Evolutionary conservation across 1,140 invertebrate genomes (phyloP), one percentile per base, ranked within the genome.

Genomic region (Drosophila quadrilineata): DNA sequence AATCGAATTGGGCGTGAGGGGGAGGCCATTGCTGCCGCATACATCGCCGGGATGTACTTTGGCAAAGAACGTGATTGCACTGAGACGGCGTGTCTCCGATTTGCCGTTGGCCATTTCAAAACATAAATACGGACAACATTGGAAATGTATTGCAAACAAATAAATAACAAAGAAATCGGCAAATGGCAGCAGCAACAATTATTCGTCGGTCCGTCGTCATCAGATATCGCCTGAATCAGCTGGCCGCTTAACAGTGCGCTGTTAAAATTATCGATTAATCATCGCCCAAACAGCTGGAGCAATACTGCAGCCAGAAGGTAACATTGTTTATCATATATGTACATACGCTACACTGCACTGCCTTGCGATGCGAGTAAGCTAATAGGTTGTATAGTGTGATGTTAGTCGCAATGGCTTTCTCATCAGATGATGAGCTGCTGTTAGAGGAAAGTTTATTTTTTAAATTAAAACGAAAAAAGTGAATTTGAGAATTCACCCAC

Each of bases 1-100:
- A 50, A 99, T 97, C 0, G 97, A 98, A 91, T 98, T 98, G 12
- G 97, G 97, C 2, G 98, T 99, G 6, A 99, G 90, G 0, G 98
- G 98, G 24, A 99, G 91, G 9, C 98, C 98, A 91, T 99, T 99
- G 53, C 95, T 96, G 5, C 97, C 98, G 91, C 98, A 99, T 50
- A 95, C 94, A 91, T 99, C 97, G 58, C 95, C 94, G 29, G 96
- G 94, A 90, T 98, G 96, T 85, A 94, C 94, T 80, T 94, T 94
- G 0, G 97, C 97, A 91, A 98, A 97, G 90, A 97, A 98, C 38
- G 96, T 98, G 72, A 94, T 94, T 16, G 95, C 95, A 21, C 95
- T 96, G 87, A 98, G 59, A 50, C 75, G 79, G 29, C 75, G 79
- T 26, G 74, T 68, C 50, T 74, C 70, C 10, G 48, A 43, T 48